These are phyloP conservation scores for Drosophila recens DNA, from an alignment of 2,888 invertebrate species.

Conservation along the genomic window DNA sequence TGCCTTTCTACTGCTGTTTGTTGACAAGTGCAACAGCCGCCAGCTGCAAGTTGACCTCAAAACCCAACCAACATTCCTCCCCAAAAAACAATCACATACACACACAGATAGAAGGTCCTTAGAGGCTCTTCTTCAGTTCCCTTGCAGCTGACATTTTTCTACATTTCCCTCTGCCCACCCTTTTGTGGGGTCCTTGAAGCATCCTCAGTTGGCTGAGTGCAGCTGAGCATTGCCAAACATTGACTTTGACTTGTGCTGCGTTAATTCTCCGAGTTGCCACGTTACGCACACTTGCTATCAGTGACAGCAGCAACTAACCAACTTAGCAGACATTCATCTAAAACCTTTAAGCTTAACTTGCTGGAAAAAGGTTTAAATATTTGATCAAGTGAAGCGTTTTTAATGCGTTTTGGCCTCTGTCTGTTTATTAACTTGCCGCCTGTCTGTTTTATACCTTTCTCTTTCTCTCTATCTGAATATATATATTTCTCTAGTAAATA, in stretches of 20 bases:
- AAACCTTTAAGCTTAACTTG: conserved; percentile 17
- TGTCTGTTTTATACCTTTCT: conserved; percentile 6
- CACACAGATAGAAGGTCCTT: conserved; percentile 5
- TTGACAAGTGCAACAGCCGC: conserved; percentile 69
- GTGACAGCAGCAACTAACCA: conserved; percentile 11
- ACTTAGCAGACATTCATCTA: conserved; percentile 3
- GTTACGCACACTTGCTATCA: conserved; percentile 10
- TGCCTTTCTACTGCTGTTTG: conserved; percentile 48
- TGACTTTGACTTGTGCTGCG: conserved; percentile 66
- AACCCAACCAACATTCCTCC: neutral
- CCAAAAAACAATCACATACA: conserved; percentile 15
- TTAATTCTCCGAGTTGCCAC: conserved; percentile 45
- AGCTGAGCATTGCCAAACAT: conserved; percentile 57
- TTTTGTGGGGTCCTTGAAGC: neutral
- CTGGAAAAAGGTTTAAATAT: conserved; percentile 39
- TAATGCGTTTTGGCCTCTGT: conserved; percentile 54
- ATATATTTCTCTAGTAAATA: conserved; percentile 3
- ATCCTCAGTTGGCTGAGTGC: conserved; percentile 11
- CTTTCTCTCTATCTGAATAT: neutral
- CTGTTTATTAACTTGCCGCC: conserved; percentile 57
- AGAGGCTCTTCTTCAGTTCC: conserved; percentile 6
- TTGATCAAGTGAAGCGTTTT: conserved; percentile 55
- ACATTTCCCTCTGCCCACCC: neutral
- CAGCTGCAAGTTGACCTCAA: conserved; percentile 52
- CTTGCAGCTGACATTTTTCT: conserved; percentile 65